Base-by-base conservation (phyloP, 35 echinoderm and acorn worm genomes). In the Acanthaster planci region DNA sequence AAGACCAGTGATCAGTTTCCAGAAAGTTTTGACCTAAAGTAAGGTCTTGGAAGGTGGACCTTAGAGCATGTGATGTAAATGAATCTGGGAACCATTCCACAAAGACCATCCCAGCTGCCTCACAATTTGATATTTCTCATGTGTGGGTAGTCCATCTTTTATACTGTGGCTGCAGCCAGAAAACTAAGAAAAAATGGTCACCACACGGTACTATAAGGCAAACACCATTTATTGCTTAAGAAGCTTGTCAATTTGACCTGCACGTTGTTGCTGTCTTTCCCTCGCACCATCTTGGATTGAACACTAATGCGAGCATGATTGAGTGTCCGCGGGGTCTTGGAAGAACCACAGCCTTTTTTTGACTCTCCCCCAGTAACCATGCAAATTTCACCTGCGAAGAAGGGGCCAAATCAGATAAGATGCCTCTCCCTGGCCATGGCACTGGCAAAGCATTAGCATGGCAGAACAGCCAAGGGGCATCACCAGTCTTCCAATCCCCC, bases 281-380 rank as follows among this genome's bases (percentile, higher is more conserved):
- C 34, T 14, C 34, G 14, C 64, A 72, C 64, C 64, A 29, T 10
- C 64, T 14, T 26, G 26, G 30, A 72, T 3, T 10, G 64, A 34
- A 26, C 64, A n/a, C 30, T 72, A 72, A 72, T 72, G 64, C 64
- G 64, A 72, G 64, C 5, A 72, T 72, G 64, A 72, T 72, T 72
- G 64, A 72, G 19, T 34, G 29, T 72, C 64, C 64, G 64, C 64
- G 30, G 64, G 64, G 64, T 72, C 34, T 10, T 19, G 23, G 21
- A 47, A 47, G 42, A 47, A 47, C 42, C 12, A 12, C 42, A n/a
- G n/a, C n/a, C n/a, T n/a, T n/a, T 47, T 47, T 47, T 47, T 47
- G 4, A 12, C 42, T 47, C 42, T 12, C 42, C 42, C 42, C 42
- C 12, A 12, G 42, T 6, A 47, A 47, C 42, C 42, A 72, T 72